Base-by-base conservation (phyloP, 2,797 vertebrate genomes). In the Notolabrus celidotus region DNA sequence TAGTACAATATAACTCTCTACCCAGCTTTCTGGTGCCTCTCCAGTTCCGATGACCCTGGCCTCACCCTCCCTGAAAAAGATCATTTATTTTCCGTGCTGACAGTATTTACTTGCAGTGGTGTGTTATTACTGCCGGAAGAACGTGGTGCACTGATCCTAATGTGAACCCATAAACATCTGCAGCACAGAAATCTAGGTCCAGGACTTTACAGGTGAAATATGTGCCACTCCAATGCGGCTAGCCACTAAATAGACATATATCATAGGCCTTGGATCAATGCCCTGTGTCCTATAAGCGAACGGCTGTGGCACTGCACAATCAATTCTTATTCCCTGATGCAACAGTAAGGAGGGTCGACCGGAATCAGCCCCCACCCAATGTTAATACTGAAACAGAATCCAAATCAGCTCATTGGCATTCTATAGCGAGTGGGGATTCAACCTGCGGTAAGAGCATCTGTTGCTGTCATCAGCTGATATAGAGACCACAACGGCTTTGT, bases 211-310 rank as follows among this genome's bases (percentile, higher is more conserved):
- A 81, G 67, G 66, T 75, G 79, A 89, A 85, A 79, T 78, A 79
- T 75, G 74, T 75, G 59, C 38, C 60, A 59, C 60, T 75, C 39
- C 56, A 57, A 29, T 65, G 63, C 46, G 3, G 56, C 55, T 15
- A 74, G 55, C 67, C 67, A 51, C 71, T 77, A 64, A 69, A 82
- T 11, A 54, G 55, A 50, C 80, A 83, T 88, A 82, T 84, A 91
- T 91, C 88, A 83, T 64, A 71, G 16, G 34, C 59, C 58, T 71
- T 60, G 59, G 73, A 88, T 90, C 89, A 71, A 88, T 90, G 66
- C 45, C 41, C 42, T 47, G 71, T 71, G 85, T 85, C 89, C 89
- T 80, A 80, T 56, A 79, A 86, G 80, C 62, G 23, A 76, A 71
- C 75, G 14, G 31, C 71, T 64, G 65, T 73, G 67, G 59, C 80